These are phyloP conservation scores for Rhinolophus ferrumequinum DNA, from an alignment of 2,113 vertebrate species.

Conservation along the genomic window DNA sequence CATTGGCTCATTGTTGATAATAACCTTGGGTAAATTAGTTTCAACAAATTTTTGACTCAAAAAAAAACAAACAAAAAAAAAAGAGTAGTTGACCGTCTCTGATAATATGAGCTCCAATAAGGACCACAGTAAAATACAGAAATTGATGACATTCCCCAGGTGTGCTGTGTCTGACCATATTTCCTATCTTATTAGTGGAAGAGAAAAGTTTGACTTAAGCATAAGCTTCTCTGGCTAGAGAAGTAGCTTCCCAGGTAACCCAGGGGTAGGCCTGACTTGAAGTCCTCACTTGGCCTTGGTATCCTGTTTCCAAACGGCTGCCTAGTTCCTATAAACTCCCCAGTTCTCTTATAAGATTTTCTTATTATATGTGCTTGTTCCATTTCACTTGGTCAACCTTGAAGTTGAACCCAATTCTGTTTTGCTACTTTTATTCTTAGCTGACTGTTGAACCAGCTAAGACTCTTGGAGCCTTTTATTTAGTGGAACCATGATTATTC, in stretches of 20 bases:
- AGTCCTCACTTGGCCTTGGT: background rate
- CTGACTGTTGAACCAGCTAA: background rate
- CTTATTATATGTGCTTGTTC: background rate
- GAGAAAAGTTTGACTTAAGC: background rate
- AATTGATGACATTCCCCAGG: background rate
- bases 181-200: background rate
- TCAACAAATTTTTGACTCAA: background rate
- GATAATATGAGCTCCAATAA: background rate
- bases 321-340: background rate
- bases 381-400: slow-evolving; percentile 8
- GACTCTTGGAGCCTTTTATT: background rate
- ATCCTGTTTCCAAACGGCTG: background rate
- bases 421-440: background rate
- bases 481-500: background rate
- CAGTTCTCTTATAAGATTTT: background rate
- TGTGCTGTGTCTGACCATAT: background rate
- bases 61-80: background rate
- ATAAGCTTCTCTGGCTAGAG: background rate
- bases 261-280: background rate
- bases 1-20: background rate
- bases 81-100: background rate
- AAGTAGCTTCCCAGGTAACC: background rate
- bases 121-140: background rate
- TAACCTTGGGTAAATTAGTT: background rate
- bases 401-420: background rate